Evolutionary conservation across 2,888 invertebrate genomes (phyloP), one percentile per base, ranked within the genome.

Genomic region (Eurytoma adleriae): DNA sequence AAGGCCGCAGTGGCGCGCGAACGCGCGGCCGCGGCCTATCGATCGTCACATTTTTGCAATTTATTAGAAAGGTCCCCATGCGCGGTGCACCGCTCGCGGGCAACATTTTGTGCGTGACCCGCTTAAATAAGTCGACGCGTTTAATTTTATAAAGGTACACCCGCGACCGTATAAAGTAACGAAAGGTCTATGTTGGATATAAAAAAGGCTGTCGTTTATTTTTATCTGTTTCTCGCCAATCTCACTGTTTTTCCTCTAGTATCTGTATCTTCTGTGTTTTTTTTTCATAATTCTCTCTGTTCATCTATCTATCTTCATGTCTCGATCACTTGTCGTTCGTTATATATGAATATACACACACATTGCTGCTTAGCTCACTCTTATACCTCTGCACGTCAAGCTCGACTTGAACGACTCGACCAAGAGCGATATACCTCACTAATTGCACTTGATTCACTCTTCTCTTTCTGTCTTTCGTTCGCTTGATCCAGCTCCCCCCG

Each of bases 321-420:
- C 20, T 56, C 18, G 40, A 40, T 40, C 40, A 40, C 4, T 16
- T 48, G 18, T 66, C 30, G 30, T 30, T 40, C 10, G 10, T 48
- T 52, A 20, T n/a, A 12, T 52, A 52, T 13, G 20, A 20, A 20
- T 50, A 24, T 13, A 24, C 7, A 12, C 52, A 16, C 27, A n/a
- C 18, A 1, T 40, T 16, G 56, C 54, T 69, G 24, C 13, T 30
- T 48, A 4, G 12, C 30, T 71, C 13, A 27, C 13, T 69, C 27
- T 24, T 56, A 27, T 27, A 50, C 56, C 56, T 52, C 14, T 72
- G 71, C 70, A 80, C 67, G 76, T 70, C 72, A 73, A 74, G 77
- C 76, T 78, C 73, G 62, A 78, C 78, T 74, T 73, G 74, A 81
- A 81, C 81, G 78, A 78, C 78, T 78, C 81, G 78, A 76, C 76